Evolutionary conservation across 2,888 invertebrate species (phyloP).

Genomic region (Nasonovia ribisnigri): DNA sequence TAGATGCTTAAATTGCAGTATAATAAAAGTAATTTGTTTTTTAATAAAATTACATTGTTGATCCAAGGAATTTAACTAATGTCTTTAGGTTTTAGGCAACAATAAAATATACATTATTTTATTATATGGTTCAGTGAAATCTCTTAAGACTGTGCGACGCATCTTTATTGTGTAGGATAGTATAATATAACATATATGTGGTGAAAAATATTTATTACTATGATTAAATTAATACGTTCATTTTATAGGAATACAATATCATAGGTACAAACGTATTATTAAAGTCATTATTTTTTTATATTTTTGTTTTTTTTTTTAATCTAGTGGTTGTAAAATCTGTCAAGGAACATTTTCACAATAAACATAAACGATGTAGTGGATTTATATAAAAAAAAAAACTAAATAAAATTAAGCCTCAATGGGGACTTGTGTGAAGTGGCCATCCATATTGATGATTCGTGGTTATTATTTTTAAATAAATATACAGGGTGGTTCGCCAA

Average conservation of each 20-base stretch:
- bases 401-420: too few relatives aligned
- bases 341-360: too few relatives aligned
- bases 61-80: not conserved
- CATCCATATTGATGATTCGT: too few relatives aligned
- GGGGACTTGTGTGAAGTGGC: too few relatives aligned
- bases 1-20: not conserved
- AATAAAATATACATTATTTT: not conserved
- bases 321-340: too few relatives aligned
- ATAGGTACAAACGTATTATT: too few relatives aligned
- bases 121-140: not conserved
- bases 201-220: not conserved
- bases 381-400: too few relatives aligned
- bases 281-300: too few relatives aligned
- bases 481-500: not conserved
- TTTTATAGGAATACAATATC: too few relatives aligned
- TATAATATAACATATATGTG: not conserved
- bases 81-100: not conserved
- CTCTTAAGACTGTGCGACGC: not conserved
- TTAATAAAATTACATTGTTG: not conserved
- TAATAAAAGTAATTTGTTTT: not conserved
- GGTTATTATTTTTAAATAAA: not conserved
- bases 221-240: too few relatives aligned
- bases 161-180: not conserved
- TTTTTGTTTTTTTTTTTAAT: too few relatives aligned
- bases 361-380: too few relatives aligned